Evolutionary conservation across 2,888 invertebrate species (phyloP), one percentile per base, ranked within the genome.

Genomic region (Nymphalis c-album): DNA sequence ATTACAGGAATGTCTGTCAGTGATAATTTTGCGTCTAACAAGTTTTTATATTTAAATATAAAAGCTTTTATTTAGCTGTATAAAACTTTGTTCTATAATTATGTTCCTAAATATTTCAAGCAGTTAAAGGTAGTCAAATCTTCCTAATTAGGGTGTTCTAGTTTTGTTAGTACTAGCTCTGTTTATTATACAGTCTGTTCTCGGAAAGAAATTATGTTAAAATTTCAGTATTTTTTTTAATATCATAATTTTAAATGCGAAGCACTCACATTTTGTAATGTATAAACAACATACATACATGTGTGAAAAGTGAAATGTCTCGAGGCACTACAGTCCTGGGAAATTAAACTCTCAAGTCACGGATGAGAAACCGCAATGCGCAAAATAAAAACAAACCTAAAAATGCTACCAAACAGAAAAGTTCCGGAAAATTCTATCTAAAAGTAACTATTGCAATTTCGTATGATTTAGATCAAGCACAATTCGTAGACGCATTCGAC

Each of bases 351-450:
- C 13, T 55, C 45, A 6, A 20, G 50, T 48, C 53, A 64, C 67
- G 61, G 40, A 67, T 20, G 20, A 31, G 47, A 47, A 61, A 58
- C 58, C 64, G 67, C 70, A 70, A 64, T 67, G 67, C 67, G 70
- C 61, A 67, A 70, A 58, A 69, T 65, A 65, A 47, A 66, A 22
- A 13, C 40, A 13, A 13, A 40, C 13, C 40, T 4, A 40, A 40
- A 40, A 22, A 60, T 60, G 48, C 17, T 20, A n/a, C 26, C n/a
- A n/a, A n/a, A 2, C 57, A 35, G n/a, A n/a, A n/a, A n/a, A n/a
- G n/a, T 31, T 16, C 16, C 16, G 7, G 57, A 35, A 48, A 48
- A n/a, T 17, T 17, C 57, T 13, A 40, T n/a, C 40, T 13, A 13
- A 57, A 57, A 18, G 7, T 51, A 22, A 45, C 48, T 50, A 60